phyloP scores from a whole-genome alignment of 2,888 invertebrate genomes.

The Zele albiditarsus region DNA sequence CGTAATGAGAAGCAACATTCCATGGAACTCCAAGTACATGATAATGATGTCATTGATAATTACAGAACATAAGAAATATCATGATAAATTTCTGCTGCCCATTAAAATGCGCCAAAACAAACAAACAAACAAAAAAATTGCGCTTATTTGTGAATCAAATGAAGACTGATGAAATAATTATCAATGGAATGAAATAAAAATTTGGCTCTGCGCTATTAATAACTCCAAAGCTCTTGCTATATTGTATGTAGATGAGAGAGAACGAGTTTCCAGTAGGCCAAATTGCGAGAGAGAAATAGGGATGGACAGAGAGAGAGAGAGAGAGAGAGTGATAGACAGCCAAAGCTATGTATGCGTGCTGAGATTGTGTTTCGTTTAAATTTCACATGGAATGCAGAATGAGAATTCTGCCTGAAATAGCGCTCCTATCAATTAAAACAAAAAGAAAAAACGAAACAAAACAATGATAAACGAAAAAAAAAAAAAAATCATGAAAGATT shows the following conservation, averaged over 20 bases:
- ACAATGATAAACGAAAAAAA: neutral
- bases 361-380: neutral
- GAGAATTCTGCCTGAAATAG: conserved; percentile 20
- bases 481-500: neutral
- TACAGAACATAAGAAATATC: conserved; percentile 50
- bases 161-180: conserved; percentile 51
- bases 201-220: neutral
- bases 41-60: conserved; percentile 48
- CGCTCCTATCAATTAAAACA: neutral
- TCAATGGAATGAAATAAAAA: neutral
- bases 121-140: conserved; percentile 16
- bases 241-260: neutral
- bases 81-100: conserved; percentile 16
- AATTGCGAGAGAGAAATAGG: neutral
- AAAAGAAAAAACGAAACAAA: too few relatives aligned
- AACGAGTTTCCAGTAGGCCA: neutral
- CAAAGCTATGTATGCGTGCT: neutral
- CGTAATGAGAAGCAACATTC: conserved; percentile 43
- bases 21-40: conserved; percentile 48
- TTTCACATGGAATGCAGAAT: neutral
- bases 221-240: neutral
- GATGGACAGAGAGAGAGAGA: neutral
- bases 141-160: conserved; percentile 45
- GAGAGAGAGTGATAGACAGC: neutral
- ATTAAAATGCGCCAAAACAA: neutral